Percentiles rank a stretch among this genome's conserved stretches.
These are phyloP conservation scores for Siderastrea siderea DNA, from an alignment of 92 coral and sea anemone genomes.

Conservation along the genomic window DNA sequence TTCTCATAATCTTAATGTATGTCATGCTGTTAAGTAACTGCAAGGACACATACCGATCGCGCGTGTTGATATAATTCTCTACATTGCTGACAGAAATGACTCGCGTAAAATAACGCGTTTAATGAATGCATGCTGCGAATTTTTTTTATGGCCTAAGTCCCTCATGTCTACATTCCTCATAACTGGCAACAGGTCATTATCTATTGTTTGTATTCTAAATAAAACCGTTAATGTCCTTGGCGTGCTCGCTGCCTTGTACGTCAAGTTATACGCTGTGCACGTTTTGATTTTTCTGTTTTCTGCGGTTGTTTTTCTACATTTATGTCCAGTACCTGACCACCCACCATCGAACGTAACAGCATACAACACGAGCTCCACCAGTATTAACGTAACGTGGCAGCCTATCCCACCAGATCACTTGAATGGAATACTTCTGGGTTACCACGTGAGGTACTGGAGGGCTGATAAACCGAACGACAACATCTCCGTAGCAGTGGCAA, in stretches of 20 bases:
- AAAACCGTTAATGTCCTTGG: too few species aligned
- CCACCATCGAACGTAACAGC: conserved; percentile 28
- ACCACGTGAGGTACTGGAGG: conserved; percentile 32
- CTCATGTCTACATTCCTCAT: too few species aligned
- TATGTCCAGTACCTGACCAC: conserved; percentile 19
- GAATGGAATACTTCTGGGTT: conserved; percentile 26
- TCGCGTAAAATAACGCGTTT: too few species aligned
- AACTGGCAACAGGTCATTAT: too few species aligned
- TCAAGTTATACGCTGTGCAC: not conserved
- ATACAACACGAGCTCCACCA: conserved; percentile 37
- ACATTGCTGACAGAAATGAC: too few species aligned
- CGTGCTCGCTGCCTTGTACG: not conserved
- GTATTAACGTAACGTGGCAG: conserved; percentile 41
- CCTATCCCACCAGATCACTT: conserved; percentile 19
- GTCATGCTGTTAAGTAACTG: too few species aligned
- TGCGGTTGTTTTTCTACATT: not conserved
- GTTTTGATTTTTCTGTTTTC: not conserved
- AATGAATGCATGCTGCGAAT: too few species aligned
- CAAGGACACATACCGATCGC: too few species aligned
- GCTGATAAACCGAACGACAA: conserved; percentile 9
- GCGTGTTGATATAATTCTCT: too few species aligned
- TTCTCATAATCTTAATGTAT: too few species aligned
- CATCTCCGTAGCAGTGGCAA: conserved; percentile 31
- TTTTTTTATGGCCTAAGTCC: too few species aligned
- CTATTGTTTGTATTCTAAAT: too few species aligned